A percentile compares a stretch with the other conserved stretches of the same genome.
These are phyloP conservation scores for Brachypteracias leptosomus DNA, from an alignment of 2,113 vertebrate genomes.

Conservation along the genomic window DNA sequence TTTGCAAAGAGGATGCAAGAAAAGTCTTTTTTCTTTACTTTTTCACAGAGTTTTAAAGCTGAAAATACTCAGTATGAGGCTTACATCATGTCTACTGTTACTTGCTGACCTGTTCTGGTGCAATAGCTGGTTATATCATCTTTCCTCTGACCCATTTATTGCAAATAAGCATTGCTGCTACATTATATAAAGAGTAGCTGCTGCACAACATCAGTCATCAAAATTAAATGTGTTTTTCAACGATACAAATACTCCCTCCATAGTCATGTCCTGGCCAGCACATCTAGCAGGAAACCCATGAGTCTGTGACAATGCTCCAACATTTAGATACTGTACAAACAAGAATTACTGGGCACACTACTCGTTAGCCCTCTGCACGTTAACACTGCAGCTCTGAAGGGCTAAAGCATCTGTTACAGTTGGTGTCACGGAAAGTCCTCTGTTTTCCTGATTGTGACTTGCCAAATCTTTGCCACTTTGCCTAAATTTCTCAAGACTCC, in stretches of 20 bases:
- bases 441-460: background rate
- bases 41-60: background rate
- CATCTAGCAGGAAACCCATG: accelerated
- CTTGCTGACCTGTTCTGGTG: background rate
- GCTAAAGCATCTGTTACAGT: background rate
- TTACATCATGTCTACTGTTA: background rate
- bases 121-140: background rate
- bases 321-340: background rate
- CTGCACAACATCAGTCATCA: background rate
- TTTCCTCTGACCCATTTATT: background rate
- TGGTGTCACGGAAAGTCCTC: background rate
- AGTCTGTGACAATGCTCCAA: background rate
- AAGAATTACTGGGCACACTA: accelerated
- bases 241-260: accelerated
- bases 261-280: background rate
- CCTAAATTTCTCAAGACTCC: background rate
- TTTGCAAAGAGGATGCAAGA: background rate
- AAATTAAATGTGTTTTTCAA: background rate
- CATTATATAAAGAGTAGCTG: background rate
- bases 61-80: background rate
- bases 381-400: background rate
- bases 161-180: background rate
- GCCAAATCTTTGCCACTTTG: background rate
- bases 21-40: background rate
- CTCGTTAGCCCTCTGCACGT: background rate